phyloP scores from a whole-genome alignment of 2,113 vertebrate genomes.

The Peromyscus polionotus region DNA sequence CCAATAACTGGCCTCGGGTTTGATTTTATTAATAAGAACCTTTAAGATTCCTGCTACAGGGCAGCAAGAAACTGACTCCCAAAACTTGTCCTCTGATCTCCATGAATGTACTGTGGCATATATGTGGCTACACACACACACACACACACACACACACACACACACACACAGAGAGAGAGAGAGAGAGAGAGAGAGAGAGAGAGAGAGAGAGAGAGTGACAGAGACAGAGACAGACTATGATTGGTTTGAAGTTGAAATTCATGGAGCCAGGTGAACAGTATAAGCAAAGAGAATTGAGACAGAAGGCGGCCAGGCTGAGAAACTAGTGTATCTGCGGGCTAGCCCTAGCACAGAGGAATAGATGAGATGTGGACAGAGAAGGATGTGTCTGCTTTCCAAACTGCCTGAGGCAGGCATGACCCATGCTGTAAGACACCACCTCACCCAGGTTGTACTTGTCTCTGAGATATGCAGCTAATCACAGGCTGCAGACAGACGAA shows the following conservation, averaged over 20 bases:
- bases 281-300: neutral
- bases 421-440: too few species aligned
- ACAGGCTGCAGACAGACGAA: neutral
- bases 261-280: neutral
- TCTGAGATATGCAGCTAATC: neutral
- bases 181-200: neutral
- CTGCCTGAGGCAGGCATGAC: neutral
- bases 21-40: too few species aligned
- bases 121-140: neutral
- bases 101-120: too few species aligned
- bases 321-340: neutral
- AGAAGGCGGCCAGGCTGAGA: too few species aligned
- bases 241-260: neutral
- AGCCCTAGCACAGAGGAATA: neutral
- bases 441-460: neutral
- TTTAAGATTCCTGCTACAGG: too few species aligned
- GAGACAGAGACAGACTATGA: neutral
- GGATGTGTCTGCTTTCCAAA: neutral
- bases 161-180: too few species aligned
- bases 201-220: neutral
- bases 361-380: neutral
- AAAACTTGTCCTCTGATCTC: neutral
- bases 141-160: neutral
- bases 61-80: neutral
- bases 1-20: too few species aligned